Evolutionary conservation across 2,113 vertebrate species (phyloP), one percentile per base, ranked within the genome.

Genomic region (Nothocercus julius): DNA sequence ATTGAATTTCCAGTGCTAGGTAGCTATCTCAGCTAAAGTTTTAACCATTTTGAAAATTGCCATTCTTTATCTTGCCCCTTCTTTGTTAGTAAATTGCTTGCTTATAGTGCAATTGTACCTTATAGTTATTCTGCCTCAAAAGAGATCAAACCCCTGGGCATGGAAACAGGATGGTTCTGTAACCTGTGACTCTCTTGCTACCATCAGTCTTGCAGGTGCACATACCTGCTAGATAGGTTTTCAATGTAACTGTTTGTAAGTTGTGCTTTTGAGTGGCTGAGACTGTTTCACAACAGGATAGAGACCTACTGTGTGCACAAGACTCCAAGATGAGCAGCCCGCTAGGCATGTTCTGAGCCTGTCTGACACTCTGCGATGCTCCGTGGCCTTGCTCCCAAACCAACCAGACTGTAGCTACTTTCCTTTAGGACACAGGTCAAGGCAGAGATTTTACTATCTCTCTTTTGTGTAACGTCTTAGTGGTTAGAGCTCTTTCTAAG

Each of bases 181-280:
- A 45, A 36, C 9, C 17, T 56, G 9, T 61, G 18, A 56, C 1
- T 13, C 12, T 77, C 11, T 11, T 84, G 40, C 54, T 69, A 8
- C n/a, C 49, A 45, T 6, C 7, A 25, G 1, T 77, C 14, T 9
- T 40, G 11, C 13, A 45, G 11, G 14, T 47, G 22, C 12, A 7
- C 17, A 3, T 0, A 0, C 13, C 25, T 62, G 6, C 18, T 68
- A 24, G 16, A 10, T 25, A 49, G 0, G 0, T 20, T 47, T 3
- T 38, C 62, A 42, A 13, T 79, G 70, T 3, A 88, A 38, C 49
- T 53, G 42, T 63, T 47, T 4, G 14, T 53, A 7, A n/a, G 13
- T 38, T 3, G 2, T 11, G 13, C 11, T 18, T 85, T 63, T 72
- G 5, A 53, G 51, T 68, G 12, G 11, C 58, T 34, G 20, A 68